Evolutionary conservation across 2,888 invertebrate species (phyloP).

Genomic region (Ichneumon xanthorius): DNA sequence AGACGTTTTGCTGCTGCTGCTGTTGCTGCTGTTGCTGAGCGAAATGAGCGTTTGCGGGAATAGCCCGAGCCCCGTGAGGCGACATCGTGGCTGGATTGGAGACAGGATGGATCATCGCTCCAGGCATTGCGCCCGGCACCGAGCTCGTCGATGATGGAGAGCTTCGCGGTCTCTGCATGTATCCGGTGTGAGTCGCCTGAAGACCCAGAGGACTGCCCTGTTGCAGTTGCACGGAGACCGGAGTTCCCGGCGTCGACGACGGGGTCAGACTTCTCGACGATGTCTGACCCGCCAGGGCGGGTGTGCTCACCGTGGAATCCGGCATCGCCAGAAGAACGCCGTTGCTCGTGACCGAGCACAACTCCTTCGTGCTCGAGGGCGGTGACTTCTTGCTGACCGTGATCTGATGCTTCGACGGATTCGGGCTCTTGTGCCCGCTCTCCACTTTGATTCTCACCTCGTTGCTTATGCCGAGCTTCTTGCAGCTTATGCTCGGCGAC

Average conservation of each 20-base stretch:
- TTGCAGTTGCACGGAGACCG: conserved; percentile 87
- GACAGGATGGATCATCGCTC: conserved; percentile 86
- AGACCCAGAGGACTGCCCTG: conserved; percentile 87
- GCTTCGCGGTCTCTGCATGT: conserved; percentile 88
- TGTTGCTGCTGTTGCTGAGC: conserved; percentile 79
- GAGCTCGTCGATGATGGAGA: conserved; percentile 90
- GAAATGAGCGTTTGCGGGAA: conserved; percentile 77
- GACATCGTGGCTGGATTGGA: conserved; percentile 81
- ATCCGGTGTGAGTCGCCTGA: conserved; percentile 84
- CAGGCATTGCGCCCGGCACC: conserved; percentile 85
- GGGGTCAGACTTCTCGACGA: conserved; percentile 89
- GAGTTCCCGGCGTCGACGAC: conserved; percentile 88
- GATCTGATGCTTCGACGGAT: conserved; percentile 81
- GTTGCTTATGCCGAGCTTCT: conserved; percentile 83
- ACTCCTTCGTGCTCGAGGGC: conserved; percentile 84
- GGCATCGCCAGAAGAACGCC: conserved; percentile 84
- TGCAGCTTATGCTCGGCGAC: conserved; percentile 86
- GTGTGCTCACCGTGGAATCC: conserved; percentile 86
- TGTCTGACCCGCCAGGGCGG: conserved; percentile 83
- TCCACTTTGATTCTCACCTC: conserved; percentile 85
- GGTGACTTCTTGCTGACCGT: conserved; percentile 87
- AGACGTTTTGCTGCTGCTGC: conserved; percentile 80
- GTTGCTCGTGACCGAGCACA: conserved; percentile 83
- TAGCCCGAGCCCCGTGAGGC: conserved; percentile 77
- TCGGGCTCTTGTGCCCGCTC: conserved; percentile 83